These are phyloP conservation scores for Saccostrea echinata DNA, from an alignment of 1,140 invertebrate genomes.

Conservation along the genomic window DNA sequence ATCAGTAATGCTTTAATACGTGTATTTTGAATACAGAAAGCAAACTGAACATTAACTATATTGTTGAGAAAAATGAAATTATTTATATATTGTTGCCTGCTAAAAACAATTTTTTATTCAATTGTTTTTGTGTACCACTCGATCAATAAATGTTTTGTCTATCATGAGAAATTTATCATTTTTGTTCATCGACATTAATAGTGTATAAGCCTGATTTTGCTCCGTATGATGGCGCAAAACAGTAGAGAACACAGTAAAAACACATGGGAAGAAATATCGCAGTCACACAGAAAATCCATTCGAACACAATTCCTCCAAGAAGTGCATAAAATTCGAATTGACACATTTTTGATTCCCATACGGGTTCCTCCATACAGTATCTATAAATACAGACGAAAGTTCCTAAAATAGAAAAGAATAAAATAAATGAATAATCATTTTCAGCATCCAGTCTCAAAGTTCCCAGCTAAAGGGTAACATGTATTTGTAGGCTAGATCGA, in stretches of 20 bases:
- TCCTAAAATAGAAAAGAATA: not conserved
- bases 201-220: not conserved
- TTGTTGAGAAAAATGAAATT: no score
- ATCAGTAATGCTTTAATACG: no score
- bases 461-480: not conserved
- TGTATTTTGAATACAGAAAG: no score
- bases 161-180: no score
- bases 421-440: not conserved
- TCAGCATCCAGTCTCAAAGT: not conserved
- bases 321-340: constrained; percentile 2
- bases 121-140: no score
- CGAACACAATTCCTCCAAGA: not conserved
- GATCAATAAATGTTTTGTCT: no score
- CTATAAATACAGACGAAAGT: constrained; percentile 9
- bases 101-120: no score
- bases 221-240: constrained; percentile 21
- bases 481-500: not conserved
- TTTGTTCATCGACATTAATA: no score
- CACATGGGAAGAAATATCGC: constrained; percentile 28
- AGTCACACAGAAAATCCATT: constrained; percentile 17
- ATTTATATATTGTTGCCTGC: no score
- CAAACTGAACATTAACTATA: no score
- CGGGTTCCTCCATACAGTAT: not conserved
- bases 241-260: not conserved
- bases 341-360: not conserved